Evolutionary conservation across 1,140 invertebrate species (phyloP).

Genomic region (Acyrthosiphon pisum): DNA sequence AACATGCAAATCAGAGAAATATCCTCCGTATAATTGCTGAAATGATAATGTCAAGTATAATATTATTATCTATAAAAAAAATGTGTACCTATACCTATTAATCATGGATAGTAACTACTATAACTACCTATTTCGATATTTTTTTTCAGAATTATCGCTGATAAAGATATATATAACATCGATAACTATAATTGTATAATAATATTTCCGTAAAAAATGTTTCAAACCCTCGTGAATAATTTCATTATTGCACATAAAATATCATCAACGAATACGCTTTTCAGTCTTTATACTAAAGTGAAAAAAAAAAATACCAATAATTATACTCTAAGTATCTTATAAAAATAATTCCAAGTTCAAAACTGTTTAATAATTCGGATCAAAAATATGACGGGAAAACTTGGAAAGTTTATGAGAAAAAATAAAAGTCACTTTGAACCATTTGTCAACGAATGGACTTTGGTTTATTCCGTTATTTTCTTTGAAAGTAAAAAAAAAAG

Average conservation of each 20-base stretch:
- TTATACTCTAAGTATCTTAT: neutral
- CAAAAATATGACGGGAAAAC: neutral
- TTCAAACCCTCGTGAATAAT: neutral
- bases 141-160: too few species aligned
- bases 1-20: neutral
- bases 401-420: neutral
- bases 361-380: neutral
- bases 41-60: too few species aligned
- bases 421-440: neutral
- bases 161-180: neutral
- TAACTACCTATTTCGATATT: too few species aligned
- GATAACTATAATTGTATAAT: neutral
- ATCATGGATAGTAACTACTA: too few species aligned
- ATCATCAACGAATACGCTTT: neutral
- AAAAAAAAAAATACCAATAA: slow-evolving; percentile 13
- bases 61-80: too few species aligned
- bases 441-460: slow-evolving; percentile 4
- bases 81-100: too few species aligned
- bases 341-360: slow-evolving; percentile 3
- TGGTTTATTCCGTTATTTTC: slow-evolving; percentile 9
- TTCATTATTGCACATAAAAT: neutral
- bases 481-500: neutral
- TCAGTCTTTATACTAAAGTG: neutral
- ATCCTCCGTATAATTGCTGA: too few species aligned
- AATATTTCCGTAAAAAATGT: neutral